These are phyloP conservation scores for Microctenopoma steveboyesi DNA, from an alignment of 2,797 vertebrate species.

Conservation along the genomic window DNA sequence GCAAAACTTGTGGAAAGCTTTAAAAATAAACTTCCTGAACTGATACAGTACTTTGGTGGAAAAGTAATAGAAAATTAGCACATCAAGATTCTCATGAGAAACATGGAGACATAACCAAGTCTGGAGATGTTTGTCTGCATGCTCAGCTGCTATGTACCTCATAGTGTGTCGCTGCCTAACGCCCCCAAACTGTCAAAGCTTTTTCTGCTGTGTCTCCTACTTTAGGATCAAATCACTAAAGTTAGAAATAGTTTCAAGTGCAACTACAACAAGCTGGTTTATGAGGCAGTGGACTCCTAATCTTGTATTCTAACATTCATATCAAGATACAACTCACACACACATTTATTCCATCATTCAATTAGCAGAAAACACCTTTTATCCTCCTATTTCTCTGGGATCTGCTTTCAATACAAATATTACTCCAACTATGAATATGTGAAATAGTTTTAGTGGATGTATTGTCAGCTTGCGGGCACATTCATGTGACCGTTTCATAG, in stretches of 20 bases:
- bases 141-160: slow-evolving; percentile 56
- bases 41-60: slow-evolving; percentile 7
- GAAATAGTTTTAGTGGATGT: slow-evolving; percentile 4
- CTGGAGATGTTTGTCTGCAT: slow-evolving; percentile 49
- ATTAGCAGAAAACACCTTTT: background rate
- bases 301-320: background rate
- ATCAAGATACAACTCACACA: no score
- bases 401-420: no score
- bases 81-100: slow-evolving; percentile 33
- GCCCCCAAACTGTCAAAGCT: slow-evolving; percentile 71
- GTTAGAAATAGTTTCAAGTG: slow-evolving; percentile 13
- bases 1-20: slow-evolving; percentile 5
- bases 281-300: background rate
- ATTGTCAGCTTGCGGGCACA: slow-evolving; percentile 42
- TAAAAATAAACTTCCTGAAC: slow-evolving; percentile 47
- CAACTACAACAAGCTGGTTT: slow-evolving; percentile 2
- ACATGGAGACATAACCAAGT: slow-evolving; percentile 15
- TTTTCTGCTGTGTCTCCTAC: slow-evolving; percentile 30
- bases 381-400: background rate
- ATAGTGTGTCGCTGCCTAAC: slow-evolving; percentile 29
- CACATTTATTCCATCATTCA: background rate
- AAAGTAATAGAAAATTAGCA: slow-evolving; percentile 58
- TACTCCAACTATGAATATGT: no score
- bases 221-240: slow-evolving; percentile 36
- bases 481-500: slow-evolving; percentile 35